A percentile compares a stretch with the other conserved stretches of the same genome.
These are phyloP conservation scores for Sylvilagus bachmani DNA, from an alignment of 2,113 vertebrate genomes.

Conservation along the genomic window DNA sequence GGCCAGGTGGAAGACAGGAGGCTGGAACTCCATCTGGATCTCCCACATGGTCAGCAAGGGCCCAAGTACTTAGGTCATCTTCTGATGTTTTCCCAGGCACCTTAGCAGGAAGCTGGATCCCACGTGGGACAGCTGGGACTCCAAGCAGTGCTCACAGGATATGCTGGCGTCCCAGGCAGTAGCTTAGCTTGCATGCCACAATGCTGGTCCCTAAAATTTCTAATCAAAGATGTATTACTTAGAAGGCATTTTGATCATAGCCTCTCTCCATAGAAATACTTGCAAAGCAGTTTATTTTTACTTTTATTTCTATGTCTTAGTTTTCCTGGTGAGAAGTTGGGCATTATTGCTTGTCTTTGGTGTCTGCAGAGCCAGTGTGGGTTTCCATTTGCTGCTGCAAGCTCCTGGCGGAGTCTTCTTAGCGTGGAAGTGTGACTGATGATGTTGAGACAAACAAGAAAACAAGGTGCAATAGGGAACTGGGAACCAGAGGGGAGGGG, in stretches of 20 bases:
- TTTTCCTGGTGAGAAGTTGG: neutral
- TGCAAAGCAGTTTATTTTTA: neutral
- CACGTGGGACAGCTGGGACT: no score
- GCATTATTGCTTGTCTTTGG: neutral
- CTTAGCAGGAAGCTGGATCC: no score
- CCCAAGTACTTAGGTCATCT: no score
- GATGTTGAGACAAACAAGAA: neutral
- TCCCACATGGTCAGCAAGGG: no score
- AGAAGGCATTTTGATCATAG: neutral
- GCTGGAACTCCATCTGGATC: no score
- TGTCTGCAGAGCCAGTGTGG: neutral
- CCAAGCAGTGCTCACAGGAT: no score
- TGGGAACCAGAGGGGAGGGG: neutral
- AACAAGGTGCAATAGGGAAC: accelerated
- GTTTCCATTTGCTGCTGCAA: neutral
- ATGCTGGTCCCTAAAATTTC: no score
- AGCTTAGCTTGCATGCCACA: no score
- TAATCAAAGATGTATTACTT: neutral
- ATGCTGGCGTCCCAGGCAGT: no score
- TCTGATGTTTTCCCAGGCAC: no score
- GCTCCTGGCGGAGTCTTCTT: neutral
- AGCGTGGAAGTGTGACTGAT: accelerated
- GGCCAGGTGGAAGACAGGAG: no score
- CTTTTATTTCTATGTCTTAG: neutral
- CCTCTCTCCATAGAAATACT: neutral